Percentiles rank a stretch among this genome's conserved stretches.
Conservation (phyloP, 2,888 invertebrate genomes). For the Chydorus sphaericus region DNA sequence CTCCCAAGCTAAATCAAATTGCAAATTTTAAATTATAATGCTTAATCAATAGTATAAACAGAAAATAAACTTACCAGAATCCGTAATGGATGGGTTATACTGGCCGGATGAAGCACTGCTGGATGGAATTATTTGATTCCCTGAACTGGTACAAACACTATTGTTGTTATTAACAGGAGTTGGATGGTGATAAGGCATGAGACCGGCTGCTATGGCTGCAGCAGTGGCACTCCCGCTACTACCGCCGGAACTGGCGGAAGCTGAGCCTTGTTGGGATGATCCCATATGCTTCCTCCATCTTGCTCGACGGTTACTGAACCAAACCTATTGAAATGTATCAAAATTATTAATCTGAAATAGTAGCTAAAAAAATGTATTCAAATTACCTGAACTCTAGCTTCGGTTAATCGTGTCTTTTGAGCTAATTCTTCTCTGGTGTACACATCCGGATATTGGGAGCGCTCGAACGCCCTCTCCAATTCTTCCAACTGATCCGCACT, state of each 20-base stretch:
- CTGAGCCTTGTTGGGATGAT: not conserved
- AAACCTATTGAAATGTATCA: conserved; percentile 47
- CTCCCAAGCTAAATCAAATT: too few species aligned
- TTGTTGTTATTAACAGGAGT: not conserved
- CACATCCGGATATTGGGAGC: conserved; percentile 90
- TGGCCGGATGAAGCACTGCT: too few species aligned
- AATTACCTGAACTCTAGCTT: conserved; percentile 76
- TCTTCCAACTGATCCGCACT: conserved; percentile 84
- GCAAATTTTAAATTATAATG: too few species aligned
- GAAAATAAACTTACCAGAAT: too few species aligned
- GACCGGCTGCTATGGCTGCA: not conserved
- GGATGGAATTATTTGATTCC: too few species aligned
- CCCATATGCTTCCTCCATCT: conserved; percentile 70
- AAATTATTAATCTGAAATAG: not conserved
- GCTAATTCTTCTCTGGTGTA: conserved; percentile 86
- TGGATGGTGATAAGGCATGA: not conserved
- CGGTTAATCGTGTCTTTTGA: conserved; percentile 75
- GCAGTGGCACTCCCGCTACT: not conserved
- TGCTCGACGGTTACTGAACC: conserved; percentile 94
- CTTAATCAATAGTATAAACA: too few species aligned
- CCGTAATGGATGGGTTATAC: too few species aligned
- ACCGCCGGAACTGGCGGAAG: not conserved
- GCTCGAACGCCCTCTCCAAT: conserved; percentile 75
- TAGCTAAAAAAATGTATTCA: not conserved
- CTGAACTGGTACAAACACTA: too few species aligned